These are phyloP conservation scores for Zaprionus lachaisei DNA, from an alignment of 1,140 invertebrate genomes.

Conservation along the genomic window DNA sequence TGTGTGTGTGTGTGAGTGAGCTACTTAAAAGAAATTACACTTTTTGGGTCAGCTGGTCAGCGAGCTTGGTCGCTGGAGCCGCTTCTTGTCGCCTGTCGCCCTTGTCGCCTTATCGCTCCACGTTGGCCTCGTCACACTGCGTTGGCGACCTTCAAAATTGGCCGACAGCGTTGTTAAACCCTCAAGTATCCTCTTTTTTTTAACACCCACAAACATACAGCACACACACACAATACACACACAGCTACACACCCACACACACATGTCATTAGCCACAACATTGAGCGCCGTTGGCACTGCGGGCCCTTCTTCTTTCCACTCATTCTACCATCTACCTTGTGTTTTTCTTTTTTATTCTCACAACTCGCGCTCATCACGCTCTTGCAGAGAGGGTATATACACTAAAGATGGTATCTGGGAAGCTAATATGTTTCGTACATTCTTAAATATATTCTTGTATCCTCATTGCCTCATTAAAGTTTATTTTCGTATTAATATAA, in stretches of 20 bases:
- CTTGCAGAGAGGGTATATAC: neutral
- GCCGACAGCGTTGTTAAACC: constrained; percentile 64
- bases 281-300: constrained; percentile 60
- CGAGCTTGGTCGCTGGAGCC: constrained; percentile 11
- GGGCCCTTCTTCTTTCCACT: neutral
- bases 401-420: neutral
- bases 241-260: constrained; percentile 23
- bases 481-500: too few species aligned
- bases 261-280: constrained; percentile 76
- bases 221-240: constrained; percentile 23
- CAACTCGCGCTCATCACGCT: constrained; percentile 21
- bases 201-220: constrained; percentile 33
- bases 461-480: too few species aligned
- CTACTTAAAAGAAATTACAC: constrained; percentile 44
- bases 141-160: constrained; percentile 73
- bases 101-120: constrained; percentile 9
- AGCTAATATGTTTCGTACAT: too few species aligned
- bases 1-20: constrained; percentile 27
- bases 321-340: neutral
- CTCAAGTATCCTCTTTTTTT: constrained; percentile 72
- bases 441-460: too few species aligned
- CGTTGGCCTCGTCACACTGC: constrained; percentile 41
- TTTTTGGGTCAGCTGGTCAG: constrained; percentile 55
- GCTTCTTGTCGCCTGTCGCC: constrained; percentile 6
- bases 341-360: constrained; percentile 13